A percentile compares a stretch with the other conserved stretches of the same genome.
phyloP scores from a whole-genome alignment of 2,113 vertebrate genomes.

The Etheostoma spectabile region DNA sequence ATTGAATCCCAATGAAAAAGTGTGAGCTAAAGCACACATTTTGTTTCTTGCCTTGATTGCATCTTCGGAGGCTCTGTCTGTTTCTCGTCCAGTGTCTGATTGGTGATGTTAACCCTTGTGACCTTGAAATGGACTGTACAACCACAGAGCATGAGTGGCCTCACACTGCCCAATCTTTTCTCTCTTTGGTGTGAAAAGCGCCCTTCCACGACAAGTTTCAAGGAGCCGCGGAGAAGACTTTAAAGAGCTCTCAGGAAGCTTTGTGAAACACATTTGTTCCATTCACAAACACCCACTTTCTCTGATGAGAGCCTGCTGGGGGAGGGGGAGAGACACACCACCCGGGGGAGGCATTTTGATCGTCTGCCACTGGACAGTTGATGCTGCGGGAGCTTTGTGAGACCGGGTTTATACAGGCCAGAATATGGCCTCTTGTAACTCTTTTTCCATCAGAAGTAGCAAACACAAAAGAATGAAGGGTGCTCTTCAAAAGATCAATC shows the following conservation, averaged over 20 bases:
- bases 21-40: slow-evolving; percentile 38
- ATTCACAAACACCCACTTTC: slow-evolving; percentile 48
- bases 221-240: background rate
- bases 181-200: background rate
- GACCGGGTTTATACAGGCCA: slow-evolving; percentile 18
- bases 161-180: slow-evolving; percentile 1
- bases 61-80: slow-evolving; percentile 43
- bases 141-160: slow-evolving; percentile 8
- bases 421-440: slow-evolving; percentile 22
- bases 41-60: slow-evolving; percentile 62
- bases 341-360: slow-evolving; percentile 34
- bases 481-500: slow-evolving; percentile 27
- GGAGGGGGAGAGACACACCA: background rate
- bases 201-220: slow-evolving; percentile 17
- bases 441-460: slow-evolving; percentile 11
- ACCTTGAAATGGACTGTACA: slow-evolving; percentile 59
- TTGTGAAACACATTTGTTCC: slow-evolving; percentile 49
- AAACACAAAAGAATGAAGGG: slow-evolving; percentile 19
- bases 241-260: slow-evolving; percentile 45
- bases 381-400: slow-evolving; percentile 60
- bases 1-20: slow-evolving; percentile 55
- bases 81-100: slow-evolving; percentile 64
- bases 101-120: slow-evolving; percentile 68
- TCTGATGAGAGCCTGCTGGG: slow-evolving; percentile 15
- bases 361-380: slow-evolving; percentile 63